Conservation (phyloP, 1,140 invertebrate species). For the Tetramorium simillimum region DNA sequence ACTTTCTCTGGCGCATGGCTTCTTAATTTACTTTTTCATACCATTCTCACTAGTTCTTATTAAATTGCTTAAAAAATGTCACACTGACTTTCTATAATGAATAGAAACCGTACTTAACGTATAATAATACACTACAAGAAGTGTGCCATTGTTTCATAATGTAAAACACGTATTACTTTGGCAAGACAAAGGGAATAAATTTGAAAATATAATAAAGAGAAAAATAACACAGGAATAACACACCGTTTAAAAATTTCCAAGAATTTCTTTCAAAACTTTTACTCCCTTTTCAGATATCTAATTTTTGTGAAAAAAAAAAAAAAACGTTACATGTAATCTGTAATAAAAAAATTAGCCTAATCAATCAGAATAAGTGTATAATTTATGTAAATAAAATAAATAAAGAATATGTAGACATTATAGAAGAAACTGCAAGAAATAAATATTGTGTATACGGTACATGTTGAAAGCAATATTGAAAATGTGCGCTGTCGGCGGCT, state of each 20-base stretch:
- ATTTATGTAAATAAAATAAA: background rate
- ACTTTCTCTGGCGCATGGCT: slow-evolving; percentile 26
- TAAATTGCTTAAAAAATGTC: slow-evolving; percentile 40
- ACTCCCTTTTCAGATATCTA: background rate
- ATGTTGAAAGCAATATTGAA: background rate
- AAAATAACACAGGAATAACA: background rate
- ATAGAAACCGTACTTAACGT: background rate
- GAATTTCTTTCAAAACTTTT: background rate
- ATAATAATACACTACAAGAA: background rate
- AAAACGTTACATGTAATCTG: background rate
- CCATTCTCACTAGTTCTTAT: background rate
- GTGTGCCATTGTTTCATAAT: background rate
- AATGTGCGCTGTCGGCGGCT: background rate
- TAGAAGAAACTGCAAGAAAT: background rate
- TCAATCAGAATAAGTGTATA: background rate
- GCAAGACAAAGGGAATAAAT: background rate
- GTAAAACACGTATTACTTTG: background rate
- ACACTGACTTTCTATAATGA: slow-evolving; percentile 5
- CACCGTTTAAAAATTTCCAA: background rate
- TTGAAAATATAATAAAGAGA: background rate
- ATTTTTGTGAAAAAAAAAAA: no score
- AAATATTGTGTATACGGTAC: background rate
- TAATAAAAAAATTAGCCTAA: background rate
- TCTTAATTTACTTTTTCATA: slow-evolving; percentile 31
- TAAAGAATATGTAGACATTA: background rate